A percentile compares a stretch with the other conserved stretches of the same genome.
Conservation (phyloP, 64 coral and sea anemone species). For the Stylophora pistillata region DNA sequence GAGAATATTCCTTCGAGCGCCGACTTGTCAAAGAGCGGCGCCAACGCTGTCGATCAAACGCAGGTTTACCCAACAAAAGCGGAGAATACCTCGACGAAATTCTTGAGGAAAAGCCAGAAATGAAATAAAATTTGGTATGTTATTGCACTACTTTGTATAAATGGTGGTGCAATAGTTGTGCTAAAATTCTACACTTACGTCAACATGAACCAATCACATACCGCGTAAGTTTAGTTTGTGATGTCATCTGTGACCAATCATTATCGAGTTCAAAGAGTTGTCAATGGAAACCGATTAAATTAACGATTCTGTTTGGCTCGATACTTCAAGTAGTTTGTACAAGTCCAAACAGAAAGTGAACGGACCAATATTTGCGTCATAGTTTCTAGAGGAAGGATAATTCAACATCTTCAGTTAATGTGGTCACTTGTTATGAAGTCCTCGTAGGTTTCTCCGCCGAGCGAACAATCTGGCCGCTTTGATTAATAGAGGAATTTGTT, state of each 20-base stretch:
- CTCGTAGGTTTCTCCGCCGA: too few species aligned
- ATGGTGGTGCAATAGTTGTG: constrained; percentile 60
- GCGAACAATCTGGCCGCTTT: too few species aligned
- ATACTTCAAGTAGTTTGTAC: neutral
- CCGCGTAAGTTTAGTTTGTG: neutral
- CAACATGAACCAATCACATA: constrained; percentile 14
- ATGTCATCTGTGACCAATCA: constrained; percentile 34
- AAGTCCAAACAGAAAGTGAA: neutral
- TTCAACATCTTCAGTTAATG: too few species aligned
- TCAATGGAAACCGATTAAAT: constrained; percentile 10
- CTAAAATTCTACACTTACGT: constrained; percentile 24
- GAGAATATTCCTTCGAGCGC: neutral
- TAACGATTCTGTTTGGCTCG: neutral
- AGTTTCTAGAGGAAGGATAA: too few species aligned
- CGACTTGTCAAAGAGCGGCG: neutral
- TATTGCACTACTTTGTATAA: constrained; percentile 54
- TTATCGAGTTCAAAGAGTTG: neutral
- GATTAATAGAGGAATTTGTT: too few species aligned
- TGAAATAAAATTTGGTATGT: neutral
- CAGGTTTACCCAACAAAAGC: neutral
- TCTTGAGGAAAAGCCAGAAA: neutral
- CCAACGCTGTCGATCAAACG: constrained; percentile 10
- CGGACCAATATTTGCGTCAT: too few species aligned
- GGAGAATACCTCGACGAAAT: neutral
- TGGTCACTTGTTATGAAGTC: too few species aligned